Percentiles rank a stretch among this genome's conserved stretches.
phyloP scores from a whole-genome alignment of 2,888 invertebrate species.

The Patella caerulea region DNA sequence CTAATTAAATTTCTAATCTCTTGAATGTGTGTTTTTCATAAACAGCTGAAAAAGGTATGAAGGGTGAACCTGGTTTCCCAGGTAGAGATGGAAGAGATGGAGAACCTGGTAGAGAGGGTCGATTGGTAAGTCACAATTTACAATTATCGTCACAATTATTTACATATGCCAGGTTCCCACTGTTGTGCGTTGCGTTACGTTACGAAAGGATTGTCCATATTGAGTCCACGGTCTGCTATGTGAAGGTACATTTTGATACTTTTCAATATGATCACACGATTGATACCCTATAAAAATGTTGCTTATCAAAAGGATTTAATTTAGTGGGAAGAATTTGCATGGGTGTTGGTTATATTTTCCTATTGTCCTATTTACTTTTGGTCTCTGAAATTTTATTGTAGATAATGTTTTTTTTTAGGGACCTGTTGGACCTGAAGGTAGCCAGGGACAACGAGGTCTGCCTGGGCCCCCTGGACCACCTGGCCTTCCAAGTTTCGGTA shows the following conservation, averaged over 20 bases:
- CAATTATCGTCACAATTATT: neutral
- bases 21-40: neutral
- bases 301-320: no score
- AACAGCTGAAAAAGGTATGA: slow-evolving; percentile 42
- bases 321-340: no score
- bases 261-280: no score
- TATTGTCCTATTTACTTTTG: no score
- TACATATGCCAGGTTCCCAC: neutral
- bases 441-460: slow-evolving; percentile 34
- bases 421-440: slow-evolving; percentile 29
- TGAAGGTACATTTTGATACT: no score
- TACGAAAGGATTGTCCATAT: no score
- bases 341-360: no score
- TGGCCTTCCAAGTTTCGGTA: slow-evolving; percentile 19
- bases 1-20: no score
- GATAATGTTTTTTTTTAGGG: slow-evolving; percentile 13
- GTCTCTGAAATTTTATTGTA: no score
- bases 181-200: no score
- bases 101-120: slow-evolving; percentile 25
- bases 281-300: no score
- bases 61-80: slow-evolving; percentile 42
- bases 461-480: slow-evolving; percentile 40
- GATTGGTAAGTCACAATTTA: slow-evolving; percentile 19
- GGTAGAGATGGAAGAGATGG: slow-evolving; percentile 37
- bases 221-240: no score